A percentile compares a stretch with the other conserved stretches of the same genome.
Evolutionary conservation across 1,140 invertebrate species (phyloP).

Genomic region (Drosophila kikkawai): DNA sequence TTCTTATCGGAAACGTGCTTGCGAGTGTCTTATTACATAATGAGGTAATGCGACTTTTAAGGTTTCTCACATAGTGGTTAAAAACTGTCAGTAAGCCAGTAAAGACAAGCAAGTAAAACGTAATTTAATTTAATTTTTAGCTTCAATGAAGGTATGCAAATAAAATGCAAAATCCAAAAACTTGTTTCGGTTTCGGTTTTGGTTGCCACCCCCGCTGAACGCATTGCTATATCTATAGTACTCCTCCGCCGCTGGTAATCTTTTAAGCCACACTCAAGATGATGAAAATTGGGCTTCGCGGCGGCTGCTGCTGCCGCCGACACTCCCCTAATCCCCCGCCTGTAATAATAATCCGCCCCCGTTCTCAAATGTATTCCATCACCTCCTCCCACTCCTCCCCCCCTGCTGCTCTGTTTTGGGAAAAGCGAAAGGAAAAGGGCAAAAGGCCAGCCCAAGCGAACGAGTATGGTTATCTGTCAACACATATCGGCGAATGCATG

Average conservation of each 20-base stretch:
- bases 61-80: slow-evolving; percentile 23
- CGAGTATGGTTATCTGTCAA: slow-evolving; percentile 74
- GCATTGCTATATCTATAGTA: background rate
- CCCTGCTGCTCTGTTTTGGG: background rate
- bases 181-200: slow-evolving; percentile 12
- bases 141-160: slow-evolving; percentile 8
- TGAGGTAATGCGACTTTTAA: slow-evolving; percentile 19
- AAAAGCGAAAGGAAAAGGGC: slow-evolving; percentile 37
- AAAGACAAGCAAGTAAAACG: background rate
- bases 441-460: slow-evolving; percentile 15
- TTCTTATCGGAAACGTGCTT: slow-evolving; percentile 36
- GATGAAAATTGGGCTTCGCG: slow-evolving; percentile 36
- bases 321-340: slow-evolving; percentile 45
- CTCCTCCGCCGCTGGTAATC: slow-evolving; percentile 7
- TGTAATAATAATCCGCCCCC: slow-evolving; percentile 32
- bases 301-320: background rate
- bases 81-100: background rate
- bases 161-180: slow-evolving; percentile 1
- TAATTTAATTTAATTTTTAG: slow-evolving; percentile 6
- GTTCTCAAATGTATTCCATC: slow-evolving; percentile 1
- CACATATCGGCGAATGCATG: slow-evolving; percentile 78
- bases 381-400: background rate
- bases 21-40: slow-evolving; percentile 14
- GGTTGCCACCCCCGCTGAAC: slow-evolving; percentile 2
- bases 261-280: slow-evolving; percentile 49